These are phyloP conservation scores for Ateles fusciceps DNA, from an alignment of 2,797 vertebrate species.

Conservation along the genomic window DNA sequence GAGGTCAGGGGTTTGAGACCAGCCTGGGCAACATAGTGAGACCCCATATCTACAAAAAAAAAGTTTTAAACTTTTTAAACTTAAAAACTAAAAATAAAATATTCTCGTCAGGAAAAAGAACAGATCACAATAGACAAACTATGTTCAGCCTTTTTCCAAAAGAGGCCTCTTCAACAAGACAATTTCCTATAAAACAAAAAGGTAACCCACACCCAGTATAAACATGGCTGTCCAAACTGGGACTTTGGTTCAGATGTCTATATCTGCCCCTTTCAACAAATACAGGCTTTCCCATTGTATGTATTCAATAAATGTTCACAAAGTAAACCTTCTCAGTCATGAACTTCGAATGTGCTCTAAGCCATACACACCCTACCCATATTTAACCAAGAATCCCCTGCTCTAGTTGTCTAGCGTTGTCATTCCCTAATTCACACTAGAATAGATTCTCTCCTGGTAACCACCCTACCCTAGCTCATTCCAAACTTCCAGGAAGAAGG, in stretches of 20 bases:
- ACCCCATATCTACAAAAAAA: background rate
- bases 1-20: background rate
- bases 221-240: background rate
- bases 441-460: background rate
- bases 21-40: background rate
- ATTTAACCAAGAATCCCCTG: background rate
- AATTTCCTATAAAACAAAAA: background rate
- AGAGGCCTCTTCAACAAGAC: background rate
- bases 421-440: background rate
- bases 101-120: background rate
- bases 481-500: background rate
- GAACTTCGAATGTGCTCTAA: background rate
- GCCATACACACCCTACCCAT: background rate
- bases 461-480: background rate
- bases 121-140: background rate
- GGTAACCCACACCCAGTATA: background rate
- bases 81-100: background rate
- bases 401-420: background rate
- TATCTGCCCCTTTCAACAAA: background rate
- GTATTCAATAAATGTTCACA: background rate
- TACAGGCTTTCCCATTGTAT: background rate
- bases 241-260: background rate
- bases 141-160: background rate
- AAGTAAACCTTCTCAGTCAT: background rate
- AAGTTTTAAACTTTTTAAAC: background rate